Evolutionary conservation across 2,888 invertebrate genomes (phyloP).

Genomic region (Hoplodrina blanda): DNA sequence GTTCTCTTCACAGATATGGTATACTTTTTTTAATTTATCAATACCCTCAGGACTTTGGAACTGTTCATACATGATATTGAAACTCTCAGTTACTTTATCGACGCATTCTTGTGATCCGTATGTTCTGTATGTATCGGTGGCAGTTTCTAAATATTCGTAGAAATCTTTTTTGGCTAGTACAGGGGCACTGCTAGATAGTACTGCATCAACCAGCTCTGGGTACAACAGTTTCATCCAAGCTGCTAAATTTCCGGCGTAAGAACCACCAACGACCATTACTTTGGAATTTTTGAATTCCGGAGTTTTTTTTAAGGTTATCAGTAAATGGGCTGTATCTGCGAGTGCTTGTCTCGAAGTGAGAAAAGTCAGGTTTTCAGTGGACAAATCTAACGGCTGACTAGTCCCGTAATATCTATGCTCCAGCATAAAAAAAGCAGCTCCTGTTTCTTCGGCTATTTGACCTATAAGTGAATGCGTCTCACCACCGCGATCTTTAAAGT

Average conservation of each 20-base stretch:
- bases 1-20: constrained; percentile 75
- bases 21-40: constrained; percentile 72
- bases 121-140: constrained; percentile 76
- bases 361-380: constrained; percentile 73
- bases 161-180: constrained; percentile 82
- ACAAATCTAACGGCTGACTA: constrained; percentile 75
- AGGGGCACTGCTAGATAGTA: constrained; percentile 81
- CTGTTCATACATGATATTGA: constrained; percentile 69
- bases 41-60: constrained; percentile 74
- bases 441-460: constrained; percentile 79
- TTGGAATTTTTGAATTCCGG: constrained; percentile 73
- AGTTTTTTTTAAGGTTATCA: constrained; percentile 68
- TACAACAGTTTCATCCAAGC: constrained; percentile 81
- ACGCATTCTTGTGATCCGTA: constrained; percentile 75
- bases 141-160: constrained; percentile 79
- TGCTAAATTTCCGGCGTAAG: constrained; percentile 82
- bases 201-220: constrained; percentile 78
- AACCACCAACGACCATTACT: constrained; percentile 81
- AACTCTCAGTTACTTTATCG: constrained; percentile 70
- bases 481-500: too few relatives aligned
- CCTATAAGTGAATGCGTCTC: constrained; percentile 60
- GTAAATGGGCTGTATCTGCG: constrained; percentile 76
- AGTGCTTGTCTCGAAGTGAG: constrained; percentile 79
- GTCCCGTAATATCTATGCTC: constrained; percentile 84
- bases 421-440: constrained; percentile 77